These are phyloP conservation scores for Xanthia icteritia DNA, from an alignment of 2,888 invertebrate species.

Conservation along the genomic window DNA sequence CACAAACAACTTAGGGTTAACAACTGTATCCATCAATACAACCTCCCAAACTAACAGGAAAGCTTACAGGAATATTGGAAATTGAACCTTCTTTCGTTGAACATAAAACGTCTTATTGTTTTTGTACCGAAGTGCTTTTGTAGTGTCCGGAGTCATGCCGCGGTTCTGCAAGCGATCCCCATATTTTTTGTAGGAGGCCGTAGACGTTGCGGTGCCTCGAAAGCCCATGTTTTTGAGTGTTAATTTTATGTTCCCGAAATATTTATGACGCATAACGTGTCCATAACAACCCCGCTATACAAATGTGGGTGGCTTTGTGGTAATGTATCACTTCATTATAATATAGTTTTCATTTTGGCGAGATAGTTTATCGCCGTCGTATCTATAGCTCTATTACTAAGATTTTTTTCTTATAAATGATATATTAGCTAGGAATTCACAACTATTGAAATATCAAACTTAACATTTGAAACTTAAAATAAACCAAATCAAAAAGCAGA, in stretches of 20 bases:
- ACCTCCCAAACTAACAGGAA: slow-evolving; percentile 69
- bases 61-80: slow-evolving; percentile 49
- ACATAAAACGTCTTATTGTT: slow-evolving; percentile 55
- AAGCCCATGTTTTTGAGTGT: slow-evolving; percentile 89
- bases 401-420: slow-evolving; percentile 29
- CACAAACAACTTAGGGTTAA: slow-evolving; percentile 79
- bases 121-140: slow-evolving; percentile 69
- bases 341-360: slow-evolving; percentile 69
- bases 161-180: slow-evolving; percentile 87
- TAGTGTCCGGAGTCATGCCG: slow-evolving; percentile 74
- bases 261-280: slow-evolving; percentile 90
- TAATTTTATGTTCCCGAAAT: slow-evolving; percentile 90
- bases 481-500: slow-evolving; percentile 26
- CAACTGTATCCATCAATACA: slow-evolving; percentile 74
- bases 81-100: slow-evolving; percentile 68
- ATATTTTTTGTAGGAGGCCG: slow-evolving; percentile 86
- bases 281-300: slow-evolving; percentile 88
- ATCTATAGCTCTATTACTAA: slow-evolving; percentile 44
- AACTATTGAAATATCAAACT: slow-evolving; percentile 32
- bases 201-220: slow-evolving; percentile 90
- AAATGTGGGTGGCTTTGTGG: slow-evolving; percentile 89
- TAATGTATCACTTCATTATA: slow-evolving; percentile 88
- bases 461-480: slow-evolving; percentile 6
- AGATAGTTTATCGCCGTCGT: slow-evolving; percentile 53
- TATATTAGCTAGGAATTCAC: slow-evolving; percentile 31